Conservation (phyloP, 2,888 invertebrate genomes). For the Leptinotarsa rubiginosa region DNA sequence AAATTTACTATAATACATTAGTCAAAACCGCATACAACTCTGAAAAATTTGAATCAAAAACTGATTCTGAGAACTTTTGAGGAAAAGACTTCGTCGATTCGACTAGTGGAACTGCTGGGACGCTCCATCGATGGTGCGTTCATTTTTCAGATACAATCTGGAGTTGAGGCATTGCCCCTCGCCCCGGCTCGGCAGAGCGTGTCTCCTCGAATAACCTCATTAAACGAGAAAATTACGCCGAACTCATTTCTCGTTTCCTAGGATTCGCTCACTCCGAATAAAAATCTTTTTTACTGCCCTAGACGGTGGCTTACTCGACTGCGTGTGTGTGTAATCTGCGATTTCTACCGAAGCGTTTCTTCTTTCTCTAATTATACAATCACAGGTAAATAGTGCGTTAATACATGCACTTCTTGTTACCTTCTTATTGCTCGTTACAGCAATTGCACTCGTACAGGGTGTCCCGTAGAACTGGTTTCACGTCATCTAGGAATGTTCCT, state of each 20-base stretch:
- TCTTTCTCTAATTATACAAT: conserved; percentile 22
- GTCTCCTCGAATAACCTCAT: conserved; percentile 62
- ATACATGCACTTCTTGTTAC: conserved; percentile 21
- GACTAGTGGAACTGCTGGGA: conserved; percentile 33
- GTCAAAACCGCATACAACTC: too few relatives aligned
- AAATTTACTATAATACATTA: too few relatives aligned
- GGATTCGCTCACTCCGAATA: conserved; percentile 38
- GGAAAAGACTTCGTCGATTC: too few relatives aligned
- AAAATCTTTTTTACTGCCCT: conserved; percentile 33
- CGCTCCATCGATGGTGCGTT: conserved; percentile 57
- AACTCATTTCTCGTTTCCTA: conserved; percentile 46
- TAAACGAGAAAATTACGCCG: conserved; percentile 62
- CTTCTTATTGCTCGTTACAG: conserved; percentile 4
- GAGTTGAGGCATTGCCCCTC: conserved; percentile 61
- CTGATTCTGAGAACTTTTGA: background rate
- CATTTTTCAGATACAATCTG: conserved; percentile 55
- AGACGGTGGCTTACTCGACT: conserved; percentile 16
- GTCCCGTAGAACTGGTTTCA: background rate
- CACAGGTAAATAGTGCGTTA: conserved; percentile 22
- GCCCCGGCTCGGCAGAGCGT: conserved; percentile 60
- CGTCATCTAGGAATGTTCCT: too few relatives aligned
- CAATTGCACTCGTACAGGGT: conserved; percentile 1
- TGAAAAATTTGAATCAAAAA: background rate
- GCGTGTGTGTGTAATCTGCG: conserved; percentile 10
- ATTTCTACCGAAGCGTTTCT: conserved; percentile 18